Evolutionary conservation across 2,113 vertebrate genomes (phyloP).

Genomic region (Plecotus auritus): DNA sequence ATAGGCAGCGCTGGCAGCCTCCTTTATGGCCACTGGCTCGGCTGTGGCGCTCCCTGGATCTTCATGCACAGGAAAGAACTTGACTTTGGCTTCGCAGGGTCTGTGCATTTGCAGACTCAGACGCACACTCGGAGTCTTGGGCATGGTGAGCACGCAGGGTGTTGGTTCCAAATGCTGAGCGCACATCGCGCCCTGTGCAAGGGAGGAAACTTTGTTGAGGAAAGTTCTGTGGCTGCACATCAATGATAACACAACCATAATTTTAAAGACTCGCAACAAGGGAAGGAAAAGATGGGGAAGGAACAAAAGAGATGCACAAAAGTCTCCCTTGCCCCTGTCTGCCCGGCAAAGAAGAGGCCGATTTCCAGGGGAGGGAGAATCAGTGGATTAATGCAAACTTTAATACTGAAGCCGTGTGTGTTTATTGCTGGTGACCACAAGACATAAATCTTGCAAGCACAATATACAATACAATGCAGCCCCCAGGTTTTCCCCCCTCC

Average conservation of each 20-base stretch:
- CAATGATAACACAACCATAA: not conserved
- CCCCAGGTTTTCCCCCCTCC: constrained; percentile 59
- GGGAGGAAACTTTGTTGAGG: not conserved
- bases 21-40: constrained; percentile 28
- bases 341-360: constrained; percentile 76
- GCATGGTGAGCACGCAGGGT: not conserved
- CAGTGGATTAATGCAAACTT: constrained; percentile 79
- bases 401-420: constrained; percentile 80
- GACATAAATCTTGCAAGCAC: constrained; percentile 83
- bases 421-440: constrained; percentile 87
- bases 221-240: not conserved
- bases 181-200: fast-evolving
- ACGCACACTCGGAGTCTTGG: fast-evolving
- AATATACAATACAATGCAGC: constrained; percentile 80
- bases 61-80: not conserved
- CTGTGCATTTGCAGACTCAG: not conserved
- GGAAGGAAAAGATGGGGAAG: constrained; percentile 54
- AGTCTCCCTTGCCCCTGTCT: constrained; percentile 71
- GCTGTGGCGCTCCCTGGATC: not conserved
- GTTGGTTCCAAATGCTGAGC: not conserved
- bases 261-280: not conserved
- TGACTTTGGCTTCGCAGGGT: not conserved
- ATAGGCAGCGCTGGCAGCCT: not conserved
- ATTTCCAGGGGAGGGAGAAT: constrained; percentile 59
- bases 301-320: constrained; percentile 72